Conservation (phyloP, 2,797 vertebrate genomes). For the Melanogrammus aeglefinus region DNA sequence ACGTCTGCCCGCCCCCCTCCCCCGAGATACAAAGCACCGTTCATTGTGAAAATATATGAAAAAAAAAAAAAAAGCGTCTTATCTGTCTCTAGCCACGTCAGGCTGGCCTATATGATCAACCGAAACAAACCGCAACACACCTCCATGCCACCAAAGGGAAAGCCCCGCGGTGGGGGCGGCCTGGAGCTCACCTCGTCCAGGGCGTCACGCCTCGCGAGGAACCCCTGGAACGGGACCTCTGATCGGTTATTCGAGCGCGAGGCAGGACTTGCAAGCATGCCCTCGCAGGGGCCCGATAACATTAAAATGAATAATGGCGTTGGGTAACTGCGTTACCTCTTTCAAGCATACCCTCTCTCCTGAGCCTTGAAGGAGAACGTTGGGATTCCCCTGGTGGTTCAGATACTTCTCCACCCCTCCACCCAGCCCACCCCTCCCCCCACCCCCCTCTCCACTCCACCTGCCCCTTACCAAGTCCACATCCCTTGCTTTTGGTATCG, state of each 20-base stretch:
- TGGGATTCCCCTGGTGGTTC: too few species aligned
- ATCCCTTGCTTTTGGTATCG: slow-evolving; percentile 3
- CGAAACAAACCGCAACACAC: not conserved
- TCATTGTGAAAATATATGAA: too few species aligned
- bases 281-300: too few species aligned
- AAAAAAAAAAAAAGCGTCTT: too few species aligned
- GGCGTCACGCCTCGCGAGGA: not conserved
- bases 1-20: slow-evolving; percentile 16
- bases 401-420: too few species aligned
- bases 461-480: not conserved
- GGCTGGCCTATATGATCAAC: not conserved
- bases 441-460: not conserved
- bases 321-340: too few species aligned
- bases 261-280: not conserved
- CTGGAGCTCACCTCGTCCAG: too few species aligned
- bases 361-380: too few species aligned
- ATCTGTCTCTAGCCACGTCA: not conserved
- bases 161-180: too few species aligned
- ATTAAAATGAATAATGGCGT: too few species aligned
- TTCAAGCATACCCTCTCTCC: too few species aligned
- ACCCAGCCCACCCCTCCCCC: too few species aligned
- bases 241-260: not conserved
- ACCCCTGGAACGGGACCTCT: not conserved
- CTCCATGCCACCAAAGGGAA: not conserved
- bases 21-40: not conserved